phyloP scores from a whole-genome alignment of 2,113 vertebrate species.

The Orthonyx spaldingii region DNA sequence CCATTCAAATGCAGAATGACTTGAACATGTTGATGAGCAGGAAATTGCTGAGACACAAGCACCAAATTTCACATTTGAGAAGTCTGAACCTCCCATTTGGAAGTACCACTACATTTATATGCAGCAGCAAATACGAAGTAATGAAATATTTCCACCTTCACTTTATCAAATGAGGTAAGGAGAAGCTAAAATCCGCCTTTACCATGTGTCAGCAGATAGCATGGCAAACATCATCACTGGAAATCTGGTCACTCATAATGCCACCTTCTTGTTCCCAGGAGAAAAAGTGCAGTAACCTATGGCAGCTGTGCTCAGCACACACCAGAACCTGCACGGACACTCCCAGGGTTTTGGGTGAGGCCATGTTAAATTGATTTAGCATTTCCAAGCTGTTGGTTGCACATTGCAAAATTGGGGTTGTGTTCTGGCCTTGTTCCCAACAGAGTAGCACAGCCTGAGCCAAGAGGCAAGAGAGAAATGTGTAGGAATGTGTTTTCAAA shows the following conservation, averaged over 20 bases:
- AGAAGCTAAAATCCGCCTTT: background rate
- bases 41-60: background rate
- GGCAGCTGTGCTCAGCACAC: background rate
- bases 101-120: background rate
- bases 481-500: background rate
- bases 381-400: background rate
- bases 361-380: background rate
- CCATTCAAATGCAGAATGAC: background rate
- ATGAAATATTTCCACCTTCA: constrained; percentile 1
- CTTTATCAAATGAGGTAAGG: background rate
- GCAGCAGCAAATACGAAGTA: background rate
- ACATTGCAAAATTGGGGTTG: background rate
- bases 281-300: background rate
- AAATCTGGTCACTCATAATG: background rate
- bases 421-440: background rate
- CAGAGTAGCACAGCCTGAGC: background rate
- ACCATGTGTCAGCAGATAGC: background rate
- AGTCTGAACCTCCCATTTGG: background rate
- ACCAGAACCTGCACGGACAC: background rate
- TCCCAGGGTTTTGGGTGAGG: background rate
- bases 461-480: background rate
- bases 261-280: background rate
- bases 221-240: background rate
- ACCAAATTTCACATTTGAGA: background rate
- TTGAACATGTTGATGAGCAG: background rate